Evolutionary conservation across 2,888 invertebrate species (phyloP), one percentile per base, ranked within the genome.

Genomic region (Acrocera orbiculus): DNA sequence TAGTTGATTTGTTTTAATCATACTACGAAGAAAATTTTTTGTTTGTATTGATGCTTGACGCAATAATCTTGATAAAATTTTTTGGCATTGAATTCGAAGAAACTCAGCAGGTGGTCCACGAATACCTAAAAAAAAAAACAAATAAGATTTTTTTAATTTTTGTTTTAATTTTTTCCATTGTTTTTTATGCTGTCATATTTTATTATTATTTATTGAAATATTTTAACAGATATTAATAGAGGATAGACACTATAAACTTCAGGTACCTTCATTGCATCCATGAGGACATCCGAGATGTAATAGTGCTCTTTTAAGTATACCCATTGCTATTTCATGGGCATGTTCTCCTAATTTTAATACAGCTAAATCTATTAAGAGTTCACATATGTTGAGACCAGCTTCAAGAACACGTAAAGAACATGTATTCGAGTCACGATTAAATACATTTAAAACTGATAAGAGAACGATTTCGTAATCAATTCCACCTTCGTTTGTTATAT

Each of bases 401-500:
- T 95, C 93, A 57, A 92, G 80, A 3, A 96, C 85, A 16, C 92
- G 69, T 15, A 89, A 63, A 0, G 87, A 86, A 48, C 85, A 83
- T 47, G 78, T 76, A 39, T 74, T 72, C 40, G 73, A 75, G 50
- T 93, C 90, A 53, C 89, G 73, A 42, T 86, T 70, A 2, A 86
- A 76, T 8, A 89, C 78, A 36, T 79, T 75, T 53, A 89, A 87
- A 1, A 90, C 74, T 6, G 87, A 90, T 76, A 89, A 53, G 8
- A 68, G 52, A 3, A 92, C 77, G 10, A 92, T 82, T 64, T 81
- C 78, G 44, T 86, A 75, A 56, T 93, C 87, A 37, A 98, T 76
- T 51, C 92, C 85, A 0, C 98, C 96, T 46, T 93, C 90, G 47
- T 80, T 79, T 17, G 90, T 93, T 37, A 96, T 93, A 52, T 93